phyloP scores from a whole-genome alignment of 2,888 invertebrate species.

The Ectemnius cavifrons region DNA sequence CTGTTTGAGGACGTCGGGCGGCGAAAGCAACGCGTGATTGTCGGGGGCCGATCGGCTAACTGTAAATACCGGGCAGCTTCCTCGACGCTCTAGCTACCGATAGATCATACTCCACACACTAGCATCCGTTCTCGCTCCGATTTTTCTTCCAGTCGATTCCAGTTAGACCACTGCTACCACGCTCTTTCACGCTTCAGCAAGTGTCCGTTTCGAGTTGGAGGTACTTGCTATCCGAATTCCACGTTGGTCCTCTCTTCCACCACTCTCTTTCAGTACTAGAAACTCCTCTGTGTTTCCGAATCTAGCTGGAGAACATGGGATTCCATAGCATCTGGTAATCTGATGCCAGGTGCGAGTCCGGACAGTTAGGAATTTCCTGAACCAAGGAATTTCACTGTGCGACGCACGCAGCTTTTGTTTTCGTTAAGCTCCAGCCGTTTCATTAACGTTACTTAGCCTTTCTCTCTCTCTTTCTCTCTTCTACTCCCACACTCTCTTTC shows the following conservation, averaged over 20 bases:
- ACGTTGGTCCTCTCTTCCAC: slow-evolving; percentile 1
- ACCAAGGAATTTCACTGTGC: background rate
- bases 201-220: too few species aligned
- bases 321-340: background rate
- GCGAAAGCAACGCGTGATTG: slow-evolving; percentile 63
- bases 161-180: slow-evolving; percentile 14
- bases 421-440: slow-evolving; percentile 5
- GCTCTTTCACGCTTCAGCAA: slow-evolving; percentile 23
- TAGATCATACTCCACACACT: slow-evolving; percentile 39
- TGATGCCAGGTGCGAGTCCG: background rate
- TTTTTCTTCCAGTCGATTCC: slow-evolving; percentile 48
- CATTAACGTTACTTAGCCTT: background rate
- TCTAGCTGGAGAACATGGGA: background rate
- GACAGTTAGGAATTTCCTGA: background rate
- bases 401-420: background rate
- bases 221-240: slow-evolving; percentile 8
- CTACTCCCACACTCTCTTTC: background rate
- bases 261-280: background rate
- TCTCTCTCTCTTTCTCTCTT: background rate
- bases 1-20: slow-evolving; percentile 48
- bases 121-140: slow-evolving; percentile 37
- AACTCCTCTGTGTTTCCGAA: background rate
- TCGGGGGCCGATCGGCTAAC: slow-evolving; percentile 56
- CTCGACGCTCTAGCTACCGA: slow-evolving; percentile 43
- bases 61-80: slow-evolving; percentile 62